Base-by-base conservation (phyloP, 2,888 invertebrate genomes). In the Electrophaes corylata region DNA sequence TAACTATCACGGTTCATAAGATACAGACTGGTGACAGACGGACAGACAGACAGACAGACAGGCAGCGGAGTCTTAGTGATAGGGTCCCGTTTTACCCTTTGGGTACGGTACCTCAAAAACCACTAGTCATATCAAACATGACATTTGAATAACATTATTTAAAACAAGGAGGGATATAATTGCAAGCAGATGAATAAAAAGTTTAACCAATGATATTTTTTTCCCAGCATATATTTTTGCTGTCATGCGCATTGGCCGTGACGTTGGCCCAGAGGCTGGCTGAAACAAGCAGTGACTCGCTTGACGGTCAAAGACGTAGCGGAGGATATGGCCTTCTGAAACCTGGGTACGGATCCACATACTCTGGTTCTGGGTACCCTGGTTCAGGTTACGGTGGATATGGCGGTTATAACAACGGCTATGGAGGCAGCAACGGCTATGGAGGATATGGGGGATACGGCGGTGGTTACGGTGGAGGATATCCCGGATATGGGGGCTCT, bases 261-360 rank as follows among this genome's bases (percentile, higher is more conserved):
- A 72, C 76, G 12, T 56, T 70, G 4, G 78, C 78, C 31, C 85
- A 86, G 66, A 76, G 81, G 41, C 57, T 81, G n/a, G 69, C 76
- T n/a, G 86, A 82, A 19, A 59, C 76, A 1, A 79, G 66, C 53
- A 74, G 71, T 65, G 83, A 82, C 55, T 60, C 75, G 57, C 70
- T 68, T 33, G 79, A 75, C 20, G 71, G 73, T 16, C 79, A 79
- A 51, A 72, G 79, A 18, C 71, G 84, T 14, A 84, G 73, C 58
- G 64, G 87, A 31, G 87, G 89, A 5, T 90, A 90, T 48, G 89
- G 89, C 1, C 66, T 88, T 5, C 67, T 83, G 11, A 78, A 73
- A 66, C 85, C 83, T 1, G 79, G 83, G 0, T 78, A 79, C 52
- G 65, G 69, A 31, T 35, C 47, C 20, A 39, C 44, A 37, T 37